Evolutionary conservation across 2,888 invertebrate genomes (phyloP).

Genomic region (Antheraea yamamai): DNA sequence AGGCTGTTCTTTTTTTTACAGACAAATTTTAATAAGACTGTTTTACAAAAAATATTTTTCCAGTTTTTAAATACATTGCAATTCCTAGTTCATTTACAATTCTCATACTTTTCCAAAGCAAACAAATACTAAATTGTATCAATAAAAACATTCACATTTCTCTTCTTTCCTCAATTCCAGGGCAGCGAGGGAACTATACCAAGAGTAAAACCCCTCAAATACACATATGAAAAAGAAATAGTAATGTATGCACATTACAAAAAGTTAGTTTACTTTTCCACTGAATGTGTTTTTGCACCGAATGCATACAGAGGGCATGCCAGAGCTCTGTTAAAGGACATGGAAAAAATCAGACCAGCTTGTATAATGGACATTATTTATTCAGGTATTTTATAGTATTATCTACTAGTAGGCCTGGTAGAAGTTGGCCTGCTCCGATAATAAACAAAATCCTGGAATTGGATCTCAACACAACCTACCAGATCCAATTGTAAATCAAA

Average conservation of each 20-base stretch:
- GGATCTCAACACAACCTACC: too few species aligned
- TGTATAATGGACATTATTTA: slow-evolving; percentile 96
- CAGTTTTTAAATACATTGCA: too few species aligned
- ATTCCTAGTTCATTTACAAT: too few species aligned
- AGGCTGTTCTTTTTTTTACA: too few species aligned
- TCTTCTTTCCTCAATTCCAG: slow-evolving; percentile 62
- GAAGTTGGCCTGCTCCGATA: too few species aligned
- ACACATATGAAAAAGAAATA: slow-evolving; percentile 99
- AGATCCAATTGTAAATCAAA: too few species aligned
- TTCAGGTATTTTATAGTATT: slow-evolving; percentile 82
- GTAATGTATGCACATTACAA: slow-evolving; percentile 99
- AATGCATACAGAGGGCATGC: slow-evolving; percentile 98
- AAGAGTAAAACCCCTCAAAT: slow-evolving; percentile 97
- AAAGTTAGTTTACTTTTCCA: slow-evolving; percentile 97
- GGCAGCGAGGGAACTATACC: slow-evolving; percentile 92
- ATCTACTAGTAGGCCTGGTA: background rate
- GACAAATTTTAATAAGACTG: too few species aligned
- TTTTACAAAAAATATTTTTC: too few species aligned
- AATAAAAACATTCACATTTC: background rate
- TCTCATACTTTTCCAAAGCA: too few species aligned
- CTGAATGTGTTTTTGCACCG: slow-evolving; percentile 99
- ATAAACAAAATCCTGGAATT: too few species aligned
- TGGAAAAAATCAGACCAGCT: slow-evolving; percentile 95
- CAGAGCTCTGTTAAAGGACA: slow-evolving; percentile 93
- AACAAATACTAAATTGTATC: too few species aligned